Evolutionary conservation across 2,113 vertebrate genomes (phyloP).

Genomic region (Perca flavescens): DNA sequence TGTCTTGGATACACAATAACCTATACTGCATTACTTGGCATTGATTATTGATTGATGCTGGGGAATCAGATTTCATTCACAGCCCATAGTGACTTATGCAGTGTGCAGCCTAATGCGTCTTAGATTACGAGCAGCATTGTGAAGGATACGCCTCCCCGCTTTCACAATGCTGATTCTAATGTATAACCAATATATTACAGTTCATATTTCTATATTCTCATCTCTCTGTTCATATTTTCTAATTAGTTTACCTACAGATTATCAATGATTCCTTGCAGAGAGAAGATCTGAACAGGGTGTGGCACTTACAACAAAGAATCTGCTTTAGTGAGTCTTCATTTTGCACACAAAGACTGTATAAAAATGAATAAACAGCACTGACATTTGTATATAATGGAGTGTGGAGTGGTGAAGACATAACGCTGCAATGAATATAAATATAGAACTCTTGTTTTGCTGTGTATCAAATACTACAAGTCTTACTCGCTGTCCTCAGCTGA

Average conservation of each 20-base stretch:
- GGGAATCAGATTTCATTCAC: constrained; percentile 64
- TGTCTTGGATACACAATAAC: constrained; percentile 26
- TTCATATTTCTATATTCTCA: neutral
- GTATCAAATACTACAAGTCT: constrained; percentile 32
- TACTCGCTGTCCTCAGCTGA: constrained; percentile 44
- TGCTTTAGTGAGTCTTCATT: constrained; percentile 5
- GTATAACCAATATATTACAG: neutral
- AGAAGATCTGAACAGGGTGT: constrained; percentile 53
- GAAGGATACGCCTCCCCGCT: constrained; percentile 8
- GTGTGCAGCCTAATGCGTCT: constrained; percentile 27
- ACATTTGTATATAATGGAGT: neutral
- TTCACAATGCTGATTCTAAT: constrained; percentile 21
- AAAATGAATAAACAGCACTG: neutral
- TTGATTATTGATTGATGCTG: constrained; percentile 59
- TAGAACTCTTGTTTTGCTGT: neutral
- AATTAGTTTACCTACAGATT: neutral
- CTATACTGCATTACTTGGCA: constrained; percentile 15
- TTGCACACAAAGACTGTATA: neutral
- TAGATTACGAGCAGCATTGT: constrained; percentile 36
- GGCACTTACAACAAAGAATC: constrained; percentile 30
- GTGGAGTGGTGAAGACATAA: constrained; percentile 12
- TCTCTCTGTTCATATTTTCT: neutral
- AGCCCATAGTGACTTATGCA: constrained; percentile 42
- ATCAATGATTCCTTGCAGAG: constrained; percentile 9
- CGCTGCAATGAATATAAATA: constrained; percentile 1